Conservation (phyloP, 2,797 vertebrate genomes). For the Iguana delicatissima region DNA sequence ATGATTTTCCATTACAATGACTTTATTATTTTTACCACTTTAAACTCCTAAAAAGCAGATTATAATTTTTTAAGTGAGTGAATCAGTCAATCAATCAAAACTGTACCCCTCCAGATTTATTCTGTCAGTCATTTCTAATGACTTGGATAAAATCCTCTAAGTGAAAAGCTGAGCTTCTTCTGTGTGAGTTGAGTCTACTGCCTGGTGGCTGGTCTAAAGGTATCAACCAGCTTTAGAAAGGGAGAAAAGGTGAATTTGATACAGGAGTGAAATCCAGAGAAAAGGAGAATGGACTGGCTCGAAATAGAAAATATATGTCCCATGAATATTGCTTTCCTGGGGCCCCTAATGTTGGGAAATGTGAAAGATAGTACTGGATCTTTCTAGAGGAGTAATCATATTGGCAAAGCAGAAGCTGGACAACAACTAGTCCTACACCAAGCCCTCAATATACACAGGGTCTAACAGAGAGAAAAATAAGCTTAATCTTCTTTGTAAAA, state of each 20-base stretch:
- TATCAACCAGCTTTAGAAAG: background rate
- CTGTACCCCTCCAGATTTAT: background rate
- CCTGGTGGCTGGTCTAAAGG: background rate
- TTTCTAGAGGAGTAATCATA: too few species aligned
- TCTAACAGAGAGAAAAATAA: too few species aligned
- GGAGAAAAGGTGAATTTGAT: background rate
- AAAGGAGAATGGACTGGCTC: too few species aligned
- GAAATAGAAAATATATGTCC: too few species aligned
- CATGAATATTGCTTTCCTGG: too few species aligned
- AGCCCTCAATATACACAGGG: too few species aligned
- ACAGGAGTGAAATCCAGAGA: background rate
- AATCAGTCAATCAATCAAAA: background rate
- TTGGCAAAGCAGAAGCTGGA: too few species aligned
- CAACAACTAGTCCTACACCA: too few species aligned
- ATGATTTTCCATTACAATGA: background rate
- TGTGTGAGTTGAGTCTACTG: background rate
- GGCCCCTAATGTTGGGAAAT: too few species aligned
- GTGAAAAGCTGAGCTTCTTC: background rate
- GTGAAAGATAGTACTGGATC: too few species aligned
- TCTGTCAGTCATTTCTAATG: background rate
- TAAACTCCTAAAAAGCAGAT: background rate
- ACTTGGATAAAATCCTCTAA: background rate
- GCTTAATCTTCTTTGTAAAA: too few species aligned
- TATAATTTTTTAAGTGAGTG: background rate
- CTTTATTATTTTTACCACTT: background rate